These are phyloP conservation scores for Entomyzon cyanotis DNA, from an alignment of 2,113 vertebrate genomes.

Conservation along the genomic window DNA sequence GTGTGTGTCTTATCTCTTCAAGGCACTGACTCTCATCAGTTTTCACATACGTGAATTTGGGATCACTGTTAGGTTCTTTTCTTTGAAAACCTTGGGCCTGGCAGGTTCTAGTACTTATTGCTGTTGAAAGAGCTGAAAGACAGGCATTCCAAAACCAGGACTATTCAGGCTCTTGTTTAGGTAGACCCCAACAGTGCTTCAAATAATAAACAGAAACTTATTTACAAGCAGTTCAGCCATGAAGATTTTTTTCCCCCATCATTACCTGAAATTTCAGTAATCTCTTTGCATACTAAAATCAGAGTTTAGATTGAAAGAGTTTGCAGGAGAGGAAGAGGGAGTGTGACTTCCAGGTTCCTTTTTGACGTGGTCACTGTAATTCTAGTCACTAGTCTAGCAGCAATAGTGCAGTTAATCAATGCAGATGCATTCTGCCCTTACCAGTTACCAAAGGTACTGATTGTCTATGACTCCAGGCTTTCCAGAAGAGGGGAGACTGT, in stretches of 20 bases:
- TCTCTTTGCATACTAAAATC: neutral
- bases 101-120: neutral
- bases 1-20: neutral
- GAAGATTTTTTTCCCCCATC: neutral
- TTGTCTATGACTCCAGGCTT: neutral
- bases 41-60: neutral
- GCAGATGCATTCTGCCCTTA: neutral
- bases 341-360: neutral
- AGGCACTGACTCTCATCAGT: neutral
- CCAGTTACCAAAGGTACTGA: neutral
- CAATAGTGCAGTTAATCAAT: neutral
- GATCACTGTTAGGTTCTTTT: neutral
- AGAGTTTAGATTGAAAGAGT: neutral
- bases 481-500: neutral
- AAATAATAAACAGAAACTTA: neutral
- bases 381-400: neutral
- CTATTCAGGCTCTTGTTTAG: neutral
- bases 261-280: neutral
- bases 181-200: neutral
- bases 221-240: neutral
- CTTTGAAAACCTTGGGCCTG: neutral
- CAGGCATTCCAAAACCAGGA: neutral
- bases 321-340: neutral
- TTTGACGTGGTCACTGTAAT: neutral
- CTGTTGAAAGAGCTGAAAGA: neutral